phyloP scores from a whole-genome alignment of 2,888 invertebrate genomes.

The Asteroscopus sphinx region DNA sequence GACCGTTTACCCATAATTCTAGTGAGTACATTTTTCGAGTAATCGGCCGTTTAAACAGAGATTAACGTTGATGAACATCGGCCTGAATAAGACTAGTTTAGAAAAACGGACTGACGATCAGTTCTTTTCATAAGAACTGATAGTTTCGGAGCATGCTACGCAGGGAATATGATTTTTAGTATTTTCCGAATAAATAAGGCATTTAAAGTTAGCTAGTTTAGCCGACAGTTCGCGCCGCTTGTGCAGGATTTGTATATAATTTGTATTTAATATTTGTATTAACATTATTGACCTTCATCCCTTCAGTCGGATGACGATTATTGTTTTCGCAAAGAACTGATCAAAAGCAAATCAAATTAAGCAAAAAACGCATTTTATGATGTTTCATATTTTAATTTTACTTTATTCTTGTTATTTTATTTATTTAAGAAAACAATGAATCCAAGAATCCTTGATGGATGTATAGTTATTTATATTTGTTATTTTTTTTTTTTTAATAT shows the following conservation, averaged over 20 bases:
- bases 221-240: background rate
- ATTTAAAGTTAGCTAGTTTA: slow-evolving; percentile 11
- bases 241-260: background rate
- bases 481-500: too few relatives aligned
- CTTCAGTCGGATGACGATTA: background rate
- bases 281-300: background rate
- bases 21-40: too few relatives aligned
- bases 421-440: too few relatives aligned
- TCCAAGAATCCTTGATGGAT: too few relatives aligned
- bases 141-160: background rate
- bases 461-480: too few relatives aligned
- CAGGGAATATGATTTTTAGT: background rate
- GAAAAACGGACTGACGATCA: too few relatives aligned
- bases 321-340: background rate
- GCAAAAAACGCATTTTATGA: slow-evolving; percentile 22
- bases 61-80: too few relatives aligned
- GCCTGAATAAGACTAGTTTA: too few relatives aligned
- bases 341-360: slow-evolving; percentile 16
- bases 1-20: too few relatives aligned
- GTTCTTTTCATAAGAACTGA: background rate
- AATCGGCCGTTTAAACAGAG: too few relatives aligned
- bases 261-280: background rate
- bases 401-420: slow-evolving; percentile 12
- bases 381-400: slow-evolving; percentile 11
- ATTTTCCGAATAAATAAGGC: slow-evolving; percentile 2